phyloP scores from a whole-genome alignment of 2,113 vertebrate genomes.

The Pelecanus crispus region DNA sequence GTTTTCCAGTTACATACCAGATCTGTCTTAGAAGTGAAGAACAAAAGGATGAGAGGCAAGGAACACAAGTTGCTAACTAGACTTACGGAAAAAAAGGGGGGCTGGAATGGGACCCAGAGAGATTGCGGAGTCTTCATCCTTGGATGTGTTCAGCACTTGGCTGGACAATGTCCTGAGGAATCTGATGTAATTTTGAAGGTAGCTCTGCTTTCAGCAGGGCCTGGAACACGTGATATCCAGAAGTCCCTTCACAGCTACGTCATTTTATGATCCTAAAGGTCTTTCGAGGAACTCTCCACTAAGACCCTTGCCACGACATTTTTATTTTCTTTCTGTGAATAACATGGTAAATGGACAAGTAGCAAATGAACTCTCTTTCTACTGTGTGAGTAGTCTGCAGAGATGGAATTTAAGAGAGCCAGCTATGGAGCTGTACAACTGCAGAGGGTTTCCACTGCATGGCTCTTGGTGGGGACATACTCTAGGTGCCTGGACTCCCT shows the following conservation, averaged over 20 bases:
- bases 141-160: not conserved
- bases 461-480: not conserved
- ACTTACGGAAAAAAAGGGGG: not conserved
- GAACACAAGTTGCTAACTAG: not conserved
- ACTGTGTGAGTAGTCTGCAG: not conserved
- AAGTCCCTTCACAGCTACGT: not conserved
- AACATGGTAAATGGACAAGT: not conserved
- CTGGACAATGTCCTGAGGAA: not conserved
- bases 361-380: not conserved
- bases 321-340: not conserved
- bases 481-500: not conserved
- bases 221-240: not conserved
- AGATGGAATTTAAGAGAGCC: not conserved
- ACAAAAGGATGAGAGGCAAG: not conserved
- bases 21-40: not conserved
- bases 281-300: not conserved
- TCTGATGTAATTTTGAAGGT: not conserved
- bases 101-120: not conserved
- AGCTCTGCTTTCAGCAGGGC: not conserved
- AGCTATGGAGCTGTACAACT: not conserved
- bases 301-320: not conserved
- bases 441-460: not conserved
- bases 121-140: not conserved
- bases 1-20: not conserved
- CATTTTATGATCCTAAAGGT: not conserved